Percentiles rank a stretch among this genome's conserved stretches.
These are phyloP conservation scores for Pachypsylla venusta DNA, from an alignment of 1,140 invertebrate species.

Conservation along the genomic window DNA sequence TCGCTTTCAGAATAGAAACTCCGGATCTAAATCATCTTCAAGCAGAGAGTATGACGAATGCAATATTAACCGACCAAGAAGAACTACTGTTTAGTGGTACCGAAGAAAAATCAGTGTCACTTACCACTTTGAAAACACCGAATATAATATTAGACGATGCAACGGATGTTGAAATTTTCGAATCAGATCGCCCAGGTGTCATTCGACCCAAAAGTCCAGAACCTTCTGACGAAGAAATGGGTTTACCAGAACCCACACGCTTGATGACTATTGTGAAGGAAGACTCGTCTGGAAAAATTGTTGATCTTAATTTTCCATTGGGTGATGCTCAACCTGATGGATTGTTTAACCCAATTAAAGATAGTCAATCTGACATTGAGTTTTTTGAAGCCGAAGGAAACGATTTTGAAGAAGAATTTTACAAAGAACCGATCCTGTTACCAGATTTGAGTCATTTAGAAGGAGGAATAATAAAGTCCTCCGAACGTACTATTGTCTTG, in stretches of 20 bases:
- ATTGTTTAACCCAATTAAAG: conserved; percentile 27
- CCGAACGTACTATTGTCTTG: conserved; percentile 19
- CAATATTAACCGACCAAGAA: background rate
- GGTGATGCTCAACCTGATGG: conserved; percentile 30
- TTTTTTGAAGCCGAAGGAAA: background rate
- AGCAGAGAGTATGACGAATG: background rate
- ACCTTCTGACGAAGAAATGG: conserved; percentile 22
- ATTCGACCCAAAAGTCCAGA: conserved; percentile 16
- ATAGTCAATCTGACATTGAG: background rate
- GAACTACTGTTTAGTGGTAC: background rate
- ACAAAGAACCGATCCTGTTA: conserved; percentile 16
- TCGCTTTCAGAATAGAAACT: background rate
- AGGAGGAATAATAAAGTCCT: conserved; percentile 23
- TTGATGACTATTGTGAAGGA: conserved; percentile 35
- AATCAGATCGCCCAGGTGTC: conserved; percentile 2
- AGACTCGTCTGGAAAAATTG: conserved; percentile 32
- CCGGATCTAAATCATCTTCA: background rate
- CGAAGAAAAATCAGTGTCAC: background rate
- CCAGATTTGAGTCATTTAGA: conserved; percentile 26
- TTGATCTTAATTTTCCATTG: conserved; percentile 33
- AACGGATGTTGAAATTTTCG: conserved; percentile 13
- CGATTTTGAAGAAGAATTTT: background rate
- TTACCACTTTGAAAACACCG: background rate
- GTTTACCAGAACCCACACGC: conserved; percentile 31
- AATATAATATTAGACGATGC: background rate